These are phyloP conservation scores for Plebejus argus DNA, from an alignment of 2,888 invertebrate species.

Conservation along the genomic window DNA sequence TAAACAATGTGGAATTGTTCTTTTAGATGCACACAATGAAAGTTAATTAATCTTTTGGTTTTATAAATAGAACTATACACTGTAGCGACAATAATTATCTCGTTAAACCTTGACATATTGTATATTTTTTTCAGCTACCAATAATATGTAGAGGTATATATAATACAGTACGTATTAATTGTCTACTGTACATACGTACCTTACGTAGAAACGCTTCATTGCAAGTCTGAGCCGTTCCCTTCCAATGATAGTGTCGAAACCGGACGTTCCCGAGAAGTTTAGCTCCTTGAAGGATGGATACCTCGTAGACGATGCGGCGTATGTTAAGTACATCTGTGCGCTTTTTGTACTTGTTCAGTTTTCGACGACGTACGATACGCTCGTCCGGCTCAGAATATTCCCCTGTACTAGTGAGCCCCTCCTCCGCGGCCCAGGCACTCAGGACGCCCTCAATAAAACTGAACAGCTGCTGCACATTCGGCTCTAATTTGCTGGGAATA, in stretches of 20 bases:
- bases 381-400: slow-evolving; percentile 88
- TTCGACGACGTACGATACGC: slow-evolving; percentile 82
- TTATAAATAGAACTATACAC: not conserved
- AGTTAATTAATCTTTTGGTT: not conserved
- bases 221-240: slow-evolving; percentile 92
- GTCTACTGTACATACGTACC: slow-evolving; percentile 78
- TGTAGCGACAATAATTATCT: not conserved
- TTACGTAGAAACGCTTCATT: slow-evolving; percentile 93
- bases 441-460: slow-evolving; percentile 90
- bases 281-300: slow-evolving; percentile 85
- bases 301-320: slow-evolving; percentile 85
- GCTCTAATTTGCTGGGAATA: slow-evolving; percentile 83
- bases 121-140: too few relatives aligned
- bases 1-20: slow-evolving; percentile 20
- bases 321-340: slow-evolving; percentile 86
- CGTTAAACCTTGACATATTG: not conserved
- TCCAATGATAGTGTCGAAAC: slow-evolving; percentile 91
- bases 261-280: slow-evolving; percentile 85
- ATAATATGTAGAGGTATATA: too few relatives aligned
- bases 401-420: slow-evolving; percentile 86
- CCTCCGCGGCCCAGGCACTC: slow-evolving; percentile 89
- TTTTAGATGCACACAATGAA: not conserved
- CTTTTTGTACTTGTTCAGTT: slow-evolving; percentile 82
- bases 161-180: not conserved
- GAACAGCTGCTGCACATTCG: slow-evolving; percentile 90